A percentile compares a stretch with the other conserved stretches of the same genome.
phyloP scores from a whole-genome alignment of 2,113 vertebrate genomes.

The Melierax canorus region DNA sequence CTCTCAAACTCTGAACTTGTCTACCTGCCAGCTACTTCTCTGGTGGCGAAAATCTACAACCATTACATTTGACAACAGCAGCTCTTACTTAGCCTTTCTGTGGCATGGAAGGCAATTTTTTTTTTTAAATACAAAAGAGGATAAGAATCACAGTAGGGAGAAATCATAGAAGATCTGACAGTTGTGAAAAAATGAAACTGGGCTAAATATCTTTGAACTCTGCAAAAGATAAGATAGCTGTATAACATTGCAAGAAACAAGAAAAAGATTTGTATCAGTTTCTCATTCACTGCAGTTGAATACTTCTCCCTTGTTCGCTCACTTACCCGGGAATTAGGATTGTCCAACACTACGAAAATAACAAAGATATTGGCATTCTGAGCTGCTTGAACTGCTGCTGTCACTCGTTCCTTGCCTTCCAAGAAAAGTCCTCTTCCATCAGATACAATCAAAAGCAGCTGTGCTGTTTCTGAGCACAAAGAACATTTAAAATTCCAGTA shows the following conservation, averaged over 20 bases:
- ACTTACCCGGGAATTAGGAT: conserved; percentile 92
- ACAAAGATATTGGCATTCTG: conserved; percentile 88
- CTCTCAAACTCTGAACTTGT: neutral
- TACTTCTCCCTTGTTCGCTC: neutral
- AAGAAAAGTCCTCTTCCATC: conserved; percentile 94
- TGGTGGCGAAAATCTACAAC: neutral
- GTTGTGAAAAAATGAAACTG: neutral
- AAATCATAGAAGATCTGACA: neutral
- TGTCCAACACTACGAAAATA: conserved; percentile 95
- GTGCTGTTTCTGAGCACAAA: conserved; percentile 82
- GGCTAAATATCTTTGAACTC: neutral
- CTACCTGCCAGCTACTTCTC: neutral
- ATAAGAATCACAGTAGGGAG: neutral
- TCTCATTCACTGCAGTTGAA: neutral
- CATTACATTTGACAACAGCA: neutral
- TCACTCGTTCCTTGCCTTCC: conserved; percentile 93
- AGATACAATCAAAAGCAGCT: conserved; percentile 92
- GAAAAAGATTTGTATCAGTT: neutral
- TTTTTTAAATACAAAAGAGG: neutral
- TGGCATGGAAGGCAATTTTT: neutral
- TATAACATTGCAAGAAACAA: neutral
- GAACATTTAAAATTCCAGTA: neutral
- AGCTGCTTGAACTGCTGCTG: conserved; percentile 82
- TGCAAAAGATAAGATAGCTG: neutral
- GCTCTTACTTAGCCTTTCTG: neutral